Percentiles rank a stretch among this genome's conserved stretches.
Evolutionary conservation across 1,140 invertebrate genomes (phyloP).

Genomic region (Camponotus vicinus): DNA sequence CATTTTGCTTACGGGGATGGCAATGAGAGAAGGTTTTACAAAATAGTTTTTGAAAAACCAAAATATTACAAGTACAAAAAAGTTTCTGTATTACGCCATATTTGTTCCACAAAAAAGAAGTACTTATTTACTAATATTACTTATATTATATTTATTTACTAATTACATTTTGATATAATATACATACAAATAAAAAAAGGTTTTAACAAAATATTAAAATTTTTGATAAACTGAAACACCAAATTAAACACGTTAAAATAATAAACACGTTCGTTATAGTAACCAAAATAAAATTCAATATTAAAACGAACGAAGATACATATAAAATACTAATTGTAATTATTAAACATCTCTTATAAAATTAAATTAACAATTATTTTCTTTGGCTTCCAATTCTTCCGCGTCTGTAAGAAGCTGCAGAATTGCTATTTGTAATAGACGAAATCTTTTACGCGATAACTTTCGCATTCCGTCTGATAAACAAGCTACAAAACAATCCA

Average conservation of each 20-base stretch:
- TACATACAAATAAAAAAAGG: no score
- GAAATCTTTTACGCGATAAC: background rate
- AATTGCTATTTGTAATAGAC: constrained; percentile 1
- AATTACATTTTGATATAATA: no score
- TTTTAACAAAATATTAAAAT: background rate
- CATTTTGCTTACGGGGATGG: no score
- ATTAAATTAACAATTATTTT: background rate
- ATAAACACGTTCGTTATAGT: no score
- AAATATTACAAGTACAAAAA: background rate
- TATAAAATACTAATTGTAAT: background rate
- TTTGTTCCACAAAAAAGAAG: background rate
- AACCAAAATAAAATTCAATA: background rate
- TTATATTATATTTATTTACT: no score
- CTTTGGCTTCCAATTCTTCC: background rate
- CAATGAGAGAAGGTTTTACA: background rate
- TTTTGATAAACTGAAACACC: constrained; percentile 6
- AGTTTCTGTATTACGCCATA: background rate
- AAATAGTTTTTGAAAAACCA: constrained; percentile 1
- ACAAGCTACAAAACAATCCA: constrained; percentile 13
- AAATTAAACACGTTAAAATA: no score
- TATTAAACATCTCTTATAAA: background rate
- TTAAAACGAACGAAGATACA: background rate
- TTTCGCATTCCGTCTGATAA: constrained; percentile 17
- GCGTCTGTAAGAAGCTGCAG: constrained; percentile 21
- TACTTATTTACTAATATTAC: background rate